Evolutionary conservation across 2,888 invertebrate genomes (phyloP), one percentile per base, ranked within the genome.

Genomic region (Ecdyonurus torrentis): DNA sequence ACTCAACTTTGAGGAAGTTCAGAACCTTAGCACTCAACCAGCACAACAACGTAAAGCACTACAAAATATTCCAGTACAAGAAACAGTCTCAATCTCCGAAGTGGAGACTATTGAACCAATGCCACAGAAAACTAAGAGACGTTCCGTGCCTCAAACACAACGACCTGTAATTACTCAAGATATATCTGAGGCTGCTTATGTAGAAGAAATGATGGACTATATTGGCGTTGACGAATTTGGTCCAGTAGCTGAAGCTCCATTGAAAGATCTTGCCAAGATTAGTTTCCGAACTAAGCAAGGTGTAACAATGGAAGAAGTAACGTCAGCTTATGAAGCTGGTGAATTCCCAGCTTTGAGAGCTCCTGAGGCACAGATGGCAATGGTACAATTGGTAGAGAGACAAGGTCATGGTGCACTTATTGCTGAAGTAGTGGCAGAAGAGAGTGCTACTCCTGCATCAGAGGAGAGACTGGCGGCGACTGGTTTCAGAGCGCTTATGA

Each of bases 401-500:
- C 85, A 88, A 73, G 91, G 91, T 0, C 85, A 89, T 69, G 87
- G 88, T 1, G 82, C 89, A 0, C 75, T 91, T 23, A 89, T 91
- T 64, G 84, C 89, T 0, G 86, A 90, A 74, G 87, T 91, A 61
- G 77, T 91, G 61, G 86, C 87, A 0, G 89, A 90, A 75, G 89
- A 89, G 72, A 85, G 86, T 0, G 80, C 86, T 1, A 83, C 86
- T 61, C 89, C 89, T 71, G 89, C 90, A 72, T 83, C 84, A 63
- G 76, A 84, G 23, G 79, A 63, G 59, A 5, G 22, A 22, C 55
- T 89, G 23, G 89, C 88, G 2, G 85, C 88, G 1, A 89, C 88
- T 61, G 91, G 91, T 15, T 91, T 91, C 75, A 82, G 86, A 67
- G 91, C 91, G 3, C 89, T 91, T 73, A 85, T 91, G 77, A 84